Base-by-base conservation (phyloP, 2,113 vertebrate species). In the Setophaga kirtlandii region DNA sequence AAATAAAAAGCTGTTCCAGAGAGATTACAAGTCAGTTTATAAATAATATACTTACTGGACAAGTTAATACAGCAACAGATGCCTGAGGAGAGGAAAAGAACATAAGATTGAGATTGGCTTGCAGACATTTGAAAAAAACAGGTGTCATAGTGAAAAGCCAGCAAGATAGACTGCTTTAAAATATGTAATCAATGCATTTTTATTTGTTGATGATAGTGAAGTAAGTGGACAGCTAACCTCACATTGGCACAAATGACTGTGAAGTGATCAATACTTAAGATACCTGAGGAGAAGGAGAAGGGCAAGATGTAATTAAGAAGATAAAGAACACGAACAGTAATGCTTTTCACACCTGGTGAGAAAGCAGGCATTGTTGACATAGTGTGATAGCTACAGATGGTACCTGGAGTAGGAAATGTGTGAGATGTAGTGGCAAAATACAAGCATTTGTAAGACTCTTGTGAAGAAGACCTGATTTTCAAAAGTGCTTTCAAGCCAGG, bases 241-340 rank as follows among this genome's bases (percentile, higher is more conserved):
- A 93, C 12, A 60, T 58, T 91, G 81, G 64, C 60, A 50, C 31
- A 76, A 73, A 50, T 84, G 91, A 94, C 93, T 83, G 2, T 35
- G 67, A 95, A 96, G 90, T 97, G 93, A 97, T 97, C 89, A 94
- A 97, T 93, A 76, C 70, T 55, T 65, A 22, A 93, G 56, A 60
- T 85, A 93, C 49, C 86, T 47, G 31, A 75, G 75, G 80, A 55
- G 77, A 93, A 71, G 22, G 55, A 71, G 83, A 93, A 89, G 56
- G 42, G 42, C 13, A 67, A 96, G 82, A 90, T 23, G 59, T 83
- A 97, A 97, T 97, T 93, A 97, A 93, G 89, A 87, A 96, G 82
- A 94, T 75, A 90, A 93, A 95, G 77, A 91, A 69, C 19, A 41
- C 21, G 18, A 89, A 86, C 46, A 83, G 64, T 27, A 23, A 78